Evolutionary conservation across 92 coral and sea anemone genomes (phyloP), one percentile per base, ranked within the genome.

Genomic region (Galaxea fascicularis): DNA sequence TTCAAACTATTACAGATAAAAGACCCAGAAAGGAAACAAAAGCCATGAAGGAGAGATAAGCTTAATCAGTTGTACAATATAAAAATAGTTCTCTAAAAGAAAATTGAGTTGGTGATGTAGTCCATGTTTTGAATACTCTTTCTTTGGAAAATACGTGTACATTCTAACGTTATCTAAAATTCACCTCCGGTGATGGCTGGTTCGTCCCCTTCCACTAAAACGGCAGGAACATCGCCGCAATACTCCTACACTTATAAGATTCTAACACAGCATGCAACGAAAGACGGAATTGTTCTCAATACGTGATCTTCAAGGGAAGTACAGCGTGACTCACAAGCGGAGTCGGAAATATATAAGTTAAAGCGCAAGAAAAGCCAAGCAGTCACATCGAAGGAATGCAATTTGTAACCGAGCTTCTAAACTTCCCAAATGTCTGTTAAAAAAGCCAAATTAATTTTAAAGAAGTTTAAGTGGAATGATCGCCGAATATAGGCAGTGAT

Each of bases 401-500:
- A 74, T 52, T 52, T 11, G 26, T 27, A 14, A 24, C 20, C 35
- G 18, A 56, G 22, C 39, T 8, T 46, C 83, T 25, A 59, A 24
- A 46, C 54, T n/a, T 64, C 52, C 14, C 57, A 45, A 21, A 62
- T 11, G 59, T 35, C 35, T 24, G 41, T 46, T 8, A 54, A 82
- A 8, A 35, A 25, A 20, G 31, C 5, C 29, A 67, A 79, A 28
- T 41, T 26, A 44, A 18, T 39, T 22, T 18, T 21, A 20, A 10
- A 15, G 28, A 51, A 15, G 12, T 22, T 77, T 82, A 82, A 52
- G 39, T n/a, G 44, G 78, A 25, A 31, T 56, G 77, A 54, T 57
- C 58, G 45, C 66, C 25, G 17, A 57, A 12, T n/a, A 89, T 27
- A 56, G 93, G 93, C 26, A 90, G 57, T 9, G 93, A 90, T 41